phyloP scores from a whole-genome alignment of 2,888 invertebrate genomes.

The Nasonovia ribisnigri region DNA sequence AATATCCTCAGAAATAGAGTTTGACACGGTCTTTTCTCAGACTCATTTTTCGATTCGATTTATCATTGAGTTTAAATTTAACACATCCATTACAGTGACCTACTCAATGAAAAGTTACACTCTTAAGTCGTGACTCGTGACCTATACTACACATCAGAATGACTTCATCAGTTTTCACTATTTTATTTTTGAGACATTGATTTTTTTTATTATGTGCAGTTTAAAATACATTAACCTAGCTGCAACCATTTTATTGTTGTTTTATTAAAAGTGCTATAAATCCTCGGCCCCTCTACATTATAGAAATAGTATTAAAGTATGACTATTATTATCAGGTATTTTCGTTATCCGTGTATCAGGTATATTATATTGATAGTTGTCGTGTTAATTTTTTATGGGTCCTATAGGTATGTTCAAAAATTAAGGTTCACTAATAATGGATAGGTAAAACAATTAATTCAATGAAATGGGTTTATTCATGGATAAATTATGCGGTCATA shows the following conservation, averaged over 20 bases:
- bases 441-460: neutral
- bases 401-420: no score
- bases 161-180: neutral
- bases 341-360: neutral
- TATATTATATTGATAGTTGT: neutral
- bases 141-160: neutral
- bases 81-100: neutral
- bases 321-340: neutral
- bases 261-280: neutral
- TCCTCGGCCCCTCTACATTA: no score
- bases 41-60: neutral
- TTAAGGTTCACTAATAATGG: neutral
- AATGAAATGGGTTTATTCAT: neutral
- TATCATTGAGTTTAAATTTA: neutral
- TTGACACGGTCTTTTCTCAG: neutral
- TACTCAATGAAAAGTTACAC: neutral
- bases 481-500: constrained; percentile 10
- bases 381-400: neutral
- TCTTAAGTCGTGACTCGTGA: neutral
- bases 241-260: neutral
- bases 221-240: neutral
- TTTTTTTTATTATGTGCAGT: neutral
- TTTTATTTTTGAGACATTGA: constrained; percentile 10
- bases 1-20: neutral
- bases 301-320: neutral